These are phyloP conservation scores for Dione vanillae DNA, from an alignment of 2,888 invertebrate species.

Conservation along the genomic window DNA sequence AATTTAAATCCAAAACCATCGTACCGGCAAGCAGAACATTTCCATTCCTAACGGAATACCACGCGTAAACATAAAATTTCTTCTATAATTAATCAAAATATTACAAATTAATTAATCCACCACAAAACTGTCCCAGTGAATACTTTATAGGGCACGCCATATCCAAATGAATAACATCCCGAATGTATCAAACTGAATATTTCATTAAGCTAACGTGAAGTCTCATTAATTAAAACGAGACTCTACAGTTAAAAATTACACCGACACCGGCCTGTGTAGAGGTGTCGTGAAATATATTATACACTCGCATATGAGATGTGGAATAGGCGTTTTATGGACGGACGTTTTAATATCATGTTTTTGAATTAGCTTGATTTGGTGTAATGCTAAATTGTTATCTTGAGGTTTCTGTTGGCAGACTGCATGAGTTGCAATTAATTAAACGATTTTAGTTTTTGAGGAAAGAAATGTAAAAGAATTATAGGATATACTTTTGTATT, in stretches of 20 bases:
- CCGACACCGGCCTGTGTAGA: slow-evolving; percentile 42
- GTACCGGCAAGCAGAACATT: too few species aligned
- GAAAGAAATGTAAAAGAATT: too few species aligned
- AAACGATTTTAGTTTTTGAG: too few species aligned
- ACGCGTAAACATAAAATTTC: neutral
- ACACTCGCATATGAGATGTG: neutral
- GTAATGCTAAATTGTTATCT: too few species aligned
- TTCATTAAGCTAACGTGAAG: slow-evolving; percentile 54
- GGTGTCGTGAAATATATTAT: slow-evolving; percentile 50
- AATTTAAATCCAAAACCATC: too few species aligned
- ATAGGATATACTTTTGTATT: too few species aligned
- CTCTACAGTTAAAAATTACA: slow-evolving; percentile 55
- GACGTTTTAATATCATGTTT: neutral
- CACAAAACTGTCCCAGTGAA: slow-evolving; percentile 27
- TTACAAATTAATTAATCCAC: slow-evolving; percentile 18
- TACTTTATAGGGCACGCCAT: slow-evolving; percentile 33
- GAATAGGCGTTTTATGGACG: slow-evolving; percentile 8
- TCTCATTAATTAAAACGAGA: slow-evolving; percentile 52
- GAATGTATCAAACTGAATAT: slow-evolving; percentile 52
- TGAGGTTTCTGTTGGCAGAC: too few species aligned
- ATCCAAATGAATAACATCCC: slow-evolving; percentile 50
- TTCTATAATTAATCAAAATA: slow-evolving; percentile 15
- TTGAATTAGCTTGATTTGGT: neutral
- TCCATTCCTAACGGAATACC: neutral
- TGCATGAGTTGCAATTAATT: too few species aligned